phyloP scores from a whole-genome alignment of 2,797 vertebrate genomes.

The Cottoperca gobio region DNA sequence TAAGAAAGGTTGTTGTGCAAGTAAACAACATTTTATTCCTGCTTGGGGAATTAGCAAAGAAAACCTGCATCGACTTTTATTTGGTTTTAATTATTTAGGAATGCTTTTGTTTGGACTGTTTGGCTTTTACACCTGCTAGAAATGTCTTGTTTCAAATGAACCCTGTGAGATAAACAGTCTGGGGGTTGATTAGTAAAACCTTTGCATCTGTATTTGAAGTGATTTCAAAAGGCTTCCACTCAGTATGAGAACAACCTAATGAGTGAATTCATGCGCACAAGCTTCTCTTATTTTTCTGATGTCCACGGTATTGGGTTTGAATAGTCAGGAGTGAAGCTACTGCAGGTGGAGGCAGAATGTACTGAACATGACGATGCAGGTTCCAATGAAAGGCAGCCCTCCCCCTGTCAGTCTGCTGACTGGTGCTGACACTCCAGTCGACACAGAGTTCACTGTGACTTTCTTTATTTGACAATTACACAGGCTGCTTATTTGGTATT shows the following conservation, averaged over 20 bases:
- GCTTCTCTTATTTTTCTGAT: neutral
- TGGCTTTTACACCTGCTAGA: slow-evolving; percentile 12
- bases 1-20: slow-evolving; percentile 4
- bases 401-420: slow-evolving; percentile 29
- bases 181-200: neutral
- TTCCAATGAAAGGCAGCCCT: slow-evolving; percentile 26
- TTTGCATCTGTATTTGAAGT: neutral
- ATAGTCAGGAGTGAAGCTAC: neutral
- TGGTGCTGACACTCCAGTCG: slow-evolving; percentile 26
- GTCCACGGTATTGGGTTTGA: neutral
- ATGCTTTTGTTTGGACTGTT: slow-evolving; percentile 10
- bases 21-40: neutral
- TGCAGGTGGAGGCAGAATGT: slow-evolving; percentile 9
- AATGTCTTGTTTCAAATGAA: slow-evolving; percentile 5
- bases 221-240: slow-evolving; percentile 5
- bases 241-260: neutral
- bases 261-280: neutral
- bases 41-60: neutral
- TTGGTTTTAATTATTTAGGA: slow-evolving; percentile 37
- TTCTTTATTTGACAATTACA: slow-evolving; percentile 58
- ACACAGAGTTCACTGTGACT: slow-evolving; percentile 45
- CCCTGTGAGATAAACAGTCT: neutral
- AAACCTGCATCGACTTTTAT: slow-evolving; percentile 4
- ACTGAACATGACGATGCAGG: slow-evolving; percentile 6
- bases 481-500: slow-evolving; percentile 40